Evolutionary conservation across 2,797 vertebrate species (phyloP).

Genomic region (Gallirallus australis): DNA sequence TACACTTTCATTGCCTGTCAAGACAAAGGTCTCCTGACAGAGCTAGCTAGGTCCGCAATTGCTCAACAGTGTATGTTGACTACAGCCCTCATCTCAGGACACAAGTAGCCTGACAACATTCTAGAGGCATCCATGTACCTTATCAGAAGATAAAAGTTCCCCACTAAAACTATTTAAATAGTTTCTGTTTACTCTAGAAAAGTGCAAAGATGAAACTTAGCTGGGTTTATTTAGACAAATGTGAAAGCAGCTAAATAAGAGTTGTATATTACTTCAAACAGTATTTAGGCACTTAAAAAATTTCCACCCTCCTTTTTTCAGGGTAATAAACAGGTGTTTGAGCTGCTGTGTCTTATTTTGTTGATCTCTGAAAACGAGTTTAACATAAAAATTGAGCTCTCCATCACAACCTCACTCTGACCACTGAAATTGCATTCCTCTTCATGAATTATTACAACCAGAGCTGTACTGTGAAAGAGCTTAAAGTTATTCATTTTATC

Average conservation of each 20-base stretch:
- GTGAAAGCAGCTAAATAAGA: neutral
- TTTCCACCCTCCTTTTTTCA: neutral
- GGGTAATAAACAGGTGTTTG: neutral
- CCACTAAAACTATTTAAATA: neutral
- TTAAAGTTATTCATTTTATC: neutral
- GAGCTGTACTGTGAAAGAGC: neutral
- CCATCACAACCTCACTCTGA: neutral
- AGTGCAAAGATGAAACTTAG: neutral
- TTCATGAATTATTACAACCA: neutral
- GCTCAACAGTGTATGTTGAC: neutral
- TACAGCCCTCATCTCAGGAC: neutral
- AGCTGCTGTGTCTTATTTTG: neutral
- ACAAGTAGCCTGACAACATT: neutral
- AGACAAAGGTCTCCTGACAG: neutral
- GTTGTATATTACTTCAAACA: too few species aligned
- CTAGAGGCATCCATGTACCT: neutral
- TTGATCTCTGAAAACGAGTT: neutral
- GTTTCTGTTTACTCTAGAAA: conserved; percentile 8
- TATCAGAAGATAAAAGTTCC: neutral
- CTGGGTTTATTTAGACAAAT: neutral
- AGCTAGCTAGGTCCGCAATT: neutral
- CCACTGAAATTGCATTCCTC: neutral
- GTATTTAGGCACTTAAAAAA: neutral
- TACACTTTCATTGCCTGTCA: neutral
- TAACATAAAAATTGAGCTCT: neutral